A percentile compares a stretch with the other conserved stretches of the same genome.
These are phyloP conservation scores for Cephonodes hylas DNA, from an alignment of 2,888 invertebrate genomes.

Conservation along the genomic window DNA sequence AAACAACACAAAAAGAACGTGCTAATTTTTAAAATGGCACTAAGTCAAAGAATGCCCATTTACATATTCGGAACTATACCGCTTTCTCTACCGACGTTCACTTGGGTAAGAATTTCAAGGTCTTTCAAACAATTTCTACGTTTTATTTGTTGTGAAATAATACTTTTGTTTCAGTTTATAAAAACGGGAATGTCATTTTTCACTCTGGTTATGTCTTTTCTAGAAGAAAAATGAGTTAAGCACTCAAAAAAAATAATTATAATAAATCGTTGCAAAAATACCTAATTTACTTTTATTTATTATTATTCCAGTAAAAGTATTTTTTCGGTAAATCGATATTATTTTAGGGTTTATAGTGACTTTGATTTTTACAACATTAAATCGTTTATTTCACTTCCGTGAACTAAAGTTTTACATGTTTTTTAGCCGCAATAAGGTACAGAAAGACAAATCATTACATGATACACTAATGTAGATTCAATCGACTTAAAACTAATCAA, in stretches of 20 bases:
- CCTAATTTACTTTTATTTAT: not conserved
- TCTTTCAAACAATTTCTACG: too few species aligned
- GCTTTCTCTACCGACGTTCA: conserved; percentile 66
- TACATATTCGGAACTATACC: conserved; percentile 67
- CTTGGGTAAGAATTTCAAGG: conserved; percentile 72
- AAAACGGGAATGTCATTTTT: conserved; percentile 72
- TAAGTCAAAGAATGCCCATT: conserved; percentile 66
- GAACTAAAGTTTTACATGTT: too few species aligned
- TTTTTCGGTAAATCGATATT: too few species aligned
- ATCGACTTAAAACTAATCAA: too few species aligned
- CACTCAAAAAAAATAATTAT: not conserved
- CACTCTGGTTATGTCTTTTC: conserved; percentile 67
- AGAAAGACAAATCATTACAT: too few species aligned
- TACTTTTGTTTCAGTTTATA: conserved; percentile 65
- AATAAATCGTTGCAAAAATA: not conserved
- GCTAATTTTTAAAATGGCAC: conserved; percentile 60
- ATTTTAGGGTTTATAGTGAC: too few species aligned
- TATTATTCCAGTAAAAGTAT: not conserved
- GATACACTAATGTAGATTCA: too few species aligned
- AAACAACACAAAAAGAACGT: conserved; percentile 50
- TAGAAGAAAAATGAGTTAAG: conserved; percentile 41
- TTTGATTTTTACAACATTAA: too few species aligned
- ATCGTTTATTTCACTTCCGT: too few species aligned
- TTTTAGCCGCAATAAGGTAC: too few species aligned
- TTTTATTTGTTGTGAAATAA: too few species aligned